These are phyloP conservation scores for Neodiprion fabricii DNA, from an alignment of 1,140 invertebrate species.

Conservation along the genomic window DNA sequence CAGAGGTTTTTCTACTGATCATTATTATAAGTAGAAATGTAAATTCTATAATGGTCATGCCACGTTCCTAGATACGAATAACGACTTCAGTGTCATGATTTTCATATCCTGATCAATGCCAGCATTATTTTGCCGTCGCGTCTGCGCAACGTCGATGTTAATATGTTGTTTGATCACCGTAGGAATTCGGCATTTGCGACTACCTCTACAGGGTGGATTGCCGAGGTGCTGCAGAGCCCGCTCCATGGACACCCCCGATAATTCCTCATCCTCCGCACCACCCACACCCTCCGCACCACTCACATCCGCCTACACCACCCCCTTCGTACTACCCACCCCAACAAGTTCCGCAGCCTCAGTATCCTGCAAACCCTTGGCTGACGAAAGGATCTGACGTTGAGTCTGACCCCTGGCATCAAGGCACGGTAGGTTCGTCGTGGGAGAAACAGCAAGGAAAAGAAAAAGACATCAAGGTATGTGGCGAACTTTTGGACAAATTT, in stretches of 20 bases:
- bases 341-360: constrained; percentile 14
- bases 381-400: neutral
- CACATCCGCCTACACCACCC: constrained; percentile 2
- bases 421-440: constrained; percentile 10
- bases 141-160: too few species aligned
- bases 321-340: constrained; percentile 4
- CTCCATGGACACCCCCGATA: constrained; percentile 29
- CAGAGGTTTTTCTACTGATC: too few species aligned
- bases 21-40: too few species aligned
- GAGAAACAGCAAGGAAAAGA: constrained; percentile 20
- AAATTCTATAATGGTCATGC: too few species aligned
- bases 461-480: neutral
- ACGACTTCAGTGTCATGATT: too few species aligned
- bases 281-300: constrained; percentile 1
- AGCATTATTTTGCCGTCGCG: too few species aligned
- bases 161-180: constrained; percentile 2
- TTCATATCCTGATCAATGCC: too few species aligned
- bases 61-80: too few species aligned
- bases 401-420: constrained; percentile 32
- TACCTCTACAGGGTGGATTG: constrained; percentile 66
- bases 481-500: neutral
- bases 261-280: constrained; percentile 8
- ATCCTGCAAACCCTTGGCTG: constrained; percentile 28
- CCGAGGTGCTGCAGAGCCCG: constrained; percentile 50
- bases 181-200: constrained; percentile 68